Base-by-base conservation (phyloP, 2,113 vertebrate genomes). In the Vidua chalybeata region DNA sequence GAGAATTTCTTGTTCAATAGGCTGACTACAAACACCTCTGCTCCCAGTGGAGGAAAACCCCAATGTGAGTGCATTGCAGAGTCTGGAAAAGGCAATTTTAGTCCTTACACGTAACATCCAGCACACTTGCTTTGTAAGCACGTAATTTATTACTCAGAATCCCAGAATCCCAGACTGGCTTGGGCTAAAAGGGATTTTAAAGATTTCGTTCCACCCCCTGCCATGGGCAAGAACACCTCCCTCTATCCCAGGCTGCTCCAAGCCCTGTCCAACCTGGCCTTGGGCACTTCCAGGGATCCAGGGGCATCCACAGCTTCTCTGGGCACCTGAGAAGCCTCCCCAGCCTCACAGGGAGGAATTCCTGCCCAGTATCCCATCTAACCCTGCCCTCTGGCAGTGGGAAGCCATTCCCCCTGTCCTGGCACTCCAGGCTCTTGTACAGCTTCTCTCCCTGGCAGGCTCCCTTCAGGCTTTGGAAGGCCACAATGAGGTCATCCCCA, bases 241-340 rank as follows among this genome's bases (percentile, higher is more conserved):
- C 43, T 22, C 11, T 7, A 0, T 5, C 7, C 43, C 49, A 79
- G 58, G 35, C 0, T 48, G 58, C 35, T 63, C 56, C 55, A 27
- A 87, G 11, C 22, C 14, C 26, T 0, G 0, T 31, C 62, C 83
- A 77, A 1, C 22, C 46, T 17, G 48, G 48, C 28, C 41, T 21
- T 20, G 49, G n/a, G 2, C 13, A 79, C 24, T 48, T 0, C 24
- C 85, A 87, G 37, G 45, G 37, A 59, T 77, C 9, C 66, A 71
- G 69, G 51, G 37, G 22, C 27, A 86, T 6, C 37, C 45, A 7
- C 54, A 86, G 28, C 33, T 52, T 0, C 84, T 39, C 33, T 61
- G 64, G 27, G 11, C 33, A 69, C 3, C 71, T 49, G 84, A 31
- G 63, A 46, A 43, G 24, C 15, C 5, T 76, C 0, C 10, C 13